Evolutionary conservation across 2,113 vertebrate genomes (phyloP).

Genomic region (Labeo catla): DNA sequence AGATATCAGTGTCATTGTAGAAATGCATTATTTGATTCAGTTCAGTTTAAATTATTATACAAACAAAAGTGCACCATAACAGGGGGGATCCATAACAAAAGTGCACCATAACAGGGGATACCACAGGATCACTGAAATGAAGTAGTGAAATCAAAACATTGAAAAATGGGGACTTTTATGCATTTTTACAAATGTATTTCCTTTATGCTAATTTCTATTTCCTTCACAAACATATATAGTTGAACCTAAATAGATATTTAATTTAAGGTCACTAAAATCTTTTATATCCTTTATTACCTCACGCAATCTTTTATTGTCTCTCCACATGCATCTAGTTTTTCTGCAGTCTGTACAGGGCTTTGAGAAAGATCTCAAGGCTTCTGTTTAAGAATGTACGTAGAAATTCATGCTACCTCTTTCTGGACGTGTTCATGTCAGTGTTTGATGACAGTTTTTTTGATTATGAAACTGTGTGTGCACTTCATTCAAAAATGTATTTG

Average conservation of each 20-base stretch:
- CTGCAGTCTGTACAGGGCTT: constrained; percentile 71
- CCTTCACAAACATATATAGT: background rate
- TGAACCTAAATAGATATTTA: no score
- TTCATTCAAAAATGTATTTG: background rate
- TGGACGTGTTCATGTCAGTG: background rate
- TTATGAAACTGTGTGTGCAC: background rate
- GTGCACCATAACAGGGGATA: background rate
- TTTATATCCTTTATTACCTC: background rate
- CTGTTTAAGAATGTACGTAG: constrained; percentile 74
- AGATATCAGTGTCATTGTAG: background rate
- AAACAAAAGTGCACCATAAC: background rate
- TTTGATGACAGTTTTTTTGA: constrained; percentile 1
- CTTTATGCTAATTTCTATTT: background rate
- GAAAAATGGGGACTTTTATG: background rate
- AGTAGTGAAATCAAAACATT: background rate
- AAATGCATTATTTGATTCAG: background rate
- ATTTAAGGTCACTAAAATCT: background rate
- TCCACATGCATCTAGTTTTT: constrained; percentile 66
- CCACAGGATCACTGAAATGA: background rate
- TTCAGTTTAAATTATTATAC: background rate
- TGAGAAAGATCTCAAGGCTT: constrained; percentile 72
- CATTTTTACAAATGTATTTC: background rate
- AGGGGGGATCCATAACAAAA: background rate
- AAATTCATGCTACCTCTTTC: constrained; percentile 45
- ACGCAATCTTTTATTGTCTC: constrained; percentile 51